These are phyloP conservation scores for Rhopalosiphum maidis DNA, from an alignment of 1,140 invertebrate genomes.

Conservation along the genomic window DNA sequence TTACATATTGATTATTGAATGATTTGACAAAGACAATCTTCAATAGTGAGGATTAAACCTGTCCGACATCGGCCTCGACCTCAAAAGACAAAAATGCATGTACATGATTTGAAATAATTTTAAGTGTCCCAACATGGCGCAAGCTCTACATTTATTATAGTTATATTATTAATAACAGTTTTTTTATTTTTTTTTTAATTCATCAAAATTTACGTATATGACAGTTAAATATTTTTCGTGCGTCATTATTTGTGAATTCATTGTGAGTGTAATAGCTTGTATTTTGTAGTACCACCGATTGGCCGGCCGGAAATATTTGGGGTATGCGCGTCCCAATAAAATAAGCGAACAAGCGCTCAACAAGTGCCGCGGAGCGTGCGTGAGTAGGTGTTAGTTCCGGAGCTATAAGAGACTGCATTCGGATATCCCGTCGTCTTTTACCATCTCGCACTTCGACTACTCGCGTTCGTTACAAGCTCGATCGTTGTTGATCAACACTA, in stretches of 20 bases:
- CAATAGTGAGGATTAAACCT: conserved; percentile 34
- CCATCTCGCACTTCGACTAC: conserved; percentile 37
- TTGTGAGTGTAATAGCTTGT: neutral
- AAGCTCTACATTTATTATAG: neutral
- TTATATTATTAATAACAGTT: neutral
- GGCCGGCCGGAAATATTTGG: conserved; percentile 30
- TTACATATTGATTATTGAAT: neutral
- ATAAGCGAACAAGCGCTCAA: conserved; percentile 39
- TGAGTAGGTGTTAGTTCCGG: conserved; percentile 56
- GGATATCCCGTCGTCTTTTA: conserved; percentile 46
- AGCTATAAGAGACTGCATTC: conserved; percentile 56
- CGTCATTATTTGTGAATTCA: neutral
- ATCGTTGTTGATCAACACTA: conserved; percentile 8
- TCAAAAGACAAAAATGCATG: conserved; percentile 15
- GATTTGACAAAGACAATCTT: neutral
- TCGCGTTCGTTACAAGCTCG: conserved; percentile 7
- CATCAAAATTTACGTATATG: neutral
- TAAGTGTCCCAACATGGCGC: neutral
- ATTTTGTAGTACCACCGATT: neutral
- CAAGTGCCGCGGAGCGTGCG: conserved; percentile 52
- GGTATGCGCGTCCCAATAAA: conserved; percentile 36
- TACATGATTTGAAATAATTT: neutral
- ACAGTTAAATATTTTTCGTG: neutral
- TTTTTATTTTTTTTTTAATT: neutral
- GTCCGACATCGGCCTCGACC: conserved; percentile 38